Base-by-base conservation (phyloP, 2,797 vertebrate genomes). In the Poecile montanus region DNA sequence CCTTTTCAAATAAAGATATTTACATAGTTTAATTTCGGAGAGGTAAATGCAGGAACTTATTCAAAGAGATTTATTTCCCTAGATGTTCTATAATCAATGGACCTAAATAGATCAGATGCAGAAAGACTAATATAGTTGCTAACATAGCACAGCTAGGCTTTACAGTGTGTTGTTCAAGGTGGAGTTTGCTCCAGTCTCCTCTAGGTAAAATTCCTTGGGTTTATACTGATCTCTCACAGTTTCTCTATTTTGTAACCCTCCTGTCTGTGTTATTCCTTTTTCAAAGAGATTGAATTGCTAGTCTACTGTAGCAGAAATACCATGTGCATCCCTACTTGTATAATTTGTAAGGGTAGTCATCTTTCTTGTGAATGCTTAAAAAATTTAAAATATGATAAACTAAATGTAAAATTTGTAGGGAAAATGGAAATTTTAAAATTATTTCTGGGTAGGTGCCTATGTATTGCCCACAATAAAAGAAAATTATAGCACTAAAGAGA, bases 401-500 rank as follows among this genome's bases (percentile, higher is more conserved):
- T 61, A 61, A 86, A 86, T 76, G 25, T 34, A 86, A 74, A 78
- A 88, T 70, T 85, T 25, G 58, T 51, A 38, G 15, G 25, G 45
- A 3, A 11, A 82, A 92, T 38, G 15, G 34, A 89, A 91, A 88
- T 68, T 96, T 90, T n/a, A 34, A 93, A 93, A 89, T 16, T 82
- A 76, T 88, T 78, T 88, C 34, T 88, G 32, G 62, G 32, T 57
- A 74, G 26, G 16, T 77, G 26, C 1, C 36, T 84, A 13, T 70
- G 7, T 40, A 72, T 72, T 88, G 23, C 45, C 34, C 89, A 91
- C 20, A 86, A 91, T 88, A 90, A 92, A 78, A 83, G 45, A 91
- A 91, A 84, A 74, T 74, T 79, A 79, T 38, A 88, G 6, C 22
- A 66, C 68, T 86, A 51, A 77, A 79, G 23, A 61, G 84, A 91